Conservation (phyloP, 1,140 invertebrate species). For the Eurytemora carolleeae region DNA sequence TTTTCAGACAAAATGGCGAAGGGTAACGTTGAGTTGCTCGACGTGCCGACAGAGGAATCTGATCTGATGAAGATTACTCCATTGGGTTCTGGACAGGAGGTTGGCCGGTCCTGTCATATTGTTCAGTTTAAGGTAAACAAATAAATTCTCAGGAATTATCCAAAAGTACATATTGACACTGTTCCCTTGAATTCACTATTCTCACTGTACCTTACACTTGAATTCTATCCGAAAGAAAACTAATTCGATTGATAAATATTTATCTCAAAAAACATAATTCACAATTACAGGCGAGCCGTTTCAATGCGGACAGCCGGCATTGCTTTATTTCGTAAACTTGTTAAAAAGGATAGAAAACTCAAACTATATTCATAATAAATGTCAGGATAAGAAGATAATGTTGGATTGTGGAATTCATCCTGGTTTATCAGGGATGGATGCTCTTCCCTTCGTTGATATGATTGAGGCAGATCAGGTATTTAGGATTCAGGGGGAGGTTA, state of each 20-base stretch:
- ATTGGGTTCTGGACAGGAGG: slow-evolving; percentile 89
- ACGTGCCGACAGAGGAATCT: slow-evolving; percentile 11
- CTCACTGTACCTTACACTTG: too few species aligned
- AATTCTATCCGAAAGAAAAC: background rate
- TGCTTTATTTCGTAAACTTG: too few species aligned
- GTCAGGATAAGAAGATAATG: slow-evolving; percentile 27
- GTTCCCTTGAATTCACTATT: background rate
- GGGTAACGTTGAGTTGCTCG: too few species aligned
- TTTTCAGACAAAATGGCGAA: too few species aligned
- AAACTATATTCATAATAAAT: too few species aligned
- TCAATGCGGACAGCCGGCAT: too few species aligned
- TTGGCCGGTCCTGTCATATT: slow-evolving; percentile 94
- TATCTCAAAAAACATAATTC: too few species aligned
- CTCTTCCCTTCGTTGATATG: slow-evolving; percentile 88
- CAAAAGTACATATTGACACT: background rate
- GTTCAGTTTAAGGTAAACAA: slow-evolving; percentile 97
- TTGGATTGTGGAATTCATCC: slow-evolving; percentile 98
- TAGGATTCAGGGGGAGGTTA: background rate
- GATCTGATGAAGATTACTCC: slow-evolving; percentile 15
- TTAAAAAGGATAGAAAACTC: too few species aligned
- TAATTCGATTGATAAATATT: too few species aligned
- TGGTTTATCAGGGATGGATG: slow-evolving; percentile 86
- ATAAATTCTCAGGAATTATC: slow-evolving; percentile 64
- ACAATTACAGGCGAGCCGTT: too few species aligned
- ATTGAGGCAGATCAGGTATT: slow-evolving; percentile 59